phyloP scores from a whole-genome alignment of 2,113 vertebrate species.

The Phylloscopus trochiloides region DNA sequence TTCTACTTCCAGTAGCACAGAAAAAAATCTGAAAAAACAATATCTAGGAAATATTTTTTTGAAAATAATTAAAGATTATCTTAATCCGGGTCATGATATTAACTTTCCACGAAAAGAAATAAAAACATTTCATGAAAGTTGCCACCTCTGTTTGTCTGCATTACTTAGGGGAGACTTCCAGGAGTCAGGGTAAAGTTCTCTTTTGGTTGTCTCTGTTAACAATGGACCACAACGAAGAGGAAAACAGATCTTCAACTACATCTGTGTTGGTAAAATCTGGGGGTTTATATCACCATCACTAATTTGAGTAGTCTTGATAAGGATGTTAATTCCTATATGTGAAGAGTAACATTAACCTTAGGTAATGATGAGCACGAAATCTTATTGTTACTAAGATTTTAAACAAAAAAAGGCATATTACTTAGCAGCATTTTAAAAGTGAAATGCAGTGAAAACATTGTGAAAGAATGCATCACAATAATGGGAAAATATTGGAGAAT shows the following conservation, averaged over 20 bases:
- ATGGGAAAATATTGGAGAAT: background rate
- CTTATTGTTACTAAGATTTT: background rate
- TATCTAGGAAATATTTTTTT: background rate
- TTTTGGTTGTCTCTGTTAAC: background rate
- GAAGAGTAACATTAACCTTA: background rate
- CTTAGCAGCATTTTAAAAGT: background rate
- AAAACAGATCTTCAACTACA: background rate
- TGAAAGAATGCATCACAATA: background rate
- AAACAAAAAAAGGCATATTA: background rate
- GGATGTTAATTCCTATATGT: background rate
- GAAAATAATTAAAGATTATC: background rate
- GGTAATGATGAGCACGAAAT: background rate
- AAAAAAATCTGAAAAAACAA: conserved; percentile 25
- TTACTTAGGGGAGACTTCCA: background rate
- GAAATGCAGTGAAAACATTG: background rate
- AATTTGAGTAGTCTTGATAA: background rate
- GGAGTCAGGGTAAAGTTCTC: background rate
- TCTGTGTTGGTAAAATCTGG: background rate
- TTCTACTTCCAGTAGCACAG: background rate
- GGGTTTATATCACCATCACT: background rate
- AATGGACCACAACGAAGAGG: background rate
- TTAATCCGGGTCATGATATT: conserved; percentile 11
- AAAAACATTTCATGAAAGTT: background rate
- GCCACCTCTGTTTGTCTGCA: background rate
- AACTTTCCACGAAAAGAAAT: background rate